These are phyloP conservation scores for Spisula solida DNA, from an alignment of 2,888 invertebrate genomes.

Conservation along the genomic window DNA sequence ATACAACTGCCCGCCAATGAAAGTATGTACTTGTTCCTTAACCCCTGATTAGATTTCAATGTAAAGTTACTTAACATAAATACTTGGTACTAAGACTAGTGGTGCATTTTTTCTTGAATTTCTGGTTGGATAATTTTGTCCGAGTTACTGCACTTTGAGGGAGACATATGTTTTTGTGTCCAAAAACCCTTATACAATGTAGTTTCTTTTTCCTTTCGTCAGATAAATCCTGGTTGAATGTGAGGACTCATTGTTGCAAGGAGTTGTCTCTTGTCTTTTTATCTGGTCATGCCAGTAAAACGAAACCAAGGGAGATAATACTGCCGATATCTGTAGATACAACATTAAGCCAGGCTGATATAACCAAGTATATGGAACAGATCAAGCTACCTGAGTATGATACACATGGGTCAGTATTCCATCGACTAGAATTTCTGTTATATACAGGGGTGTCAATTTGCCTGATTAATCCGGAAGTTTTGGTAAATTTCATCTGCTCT, in stretches of 20 bases:
- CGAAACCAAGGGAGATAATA: constrained; percentile 74
- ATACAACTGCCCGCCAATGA: too few species aligned
- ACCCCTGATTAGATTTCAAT: too few species aligned
- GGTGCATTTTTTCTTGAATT: neutral
- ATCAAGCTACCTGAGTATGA: constrained; percentile 60
- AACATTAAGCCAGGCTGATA: constrained; percentile 65
- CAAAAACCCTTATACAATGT: too few species aligned
- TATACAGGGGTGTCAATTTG: too few species aligned
- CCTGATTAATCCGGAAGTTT: too few species aligned
- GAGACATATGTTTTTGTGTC: too few species aligned
- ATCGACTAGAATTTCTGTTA: neutral
- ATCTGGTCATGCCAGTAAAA: constrained; percentile 75
- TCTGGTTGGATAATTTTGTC: neutral
- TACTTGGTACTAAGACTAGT: neutral
- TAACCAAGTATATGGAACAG: constrained; percentile 70
- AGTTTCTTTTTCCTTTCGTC: constrained; percentile 36
- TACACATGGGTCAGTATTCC: constrained; percentile 56
- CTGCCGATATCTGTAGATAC: constrained; percentile 72
- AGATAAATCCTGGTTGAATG: constrained; percentile 81
- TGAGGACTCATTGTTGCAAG: constrained; percentile 71
- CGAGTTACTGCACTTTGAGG: neutral
- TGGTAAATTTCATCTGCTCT: too few species aligned
- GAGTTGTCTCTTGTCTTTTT: constrained; percentile 72
- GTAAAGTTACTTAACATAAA: neutral
- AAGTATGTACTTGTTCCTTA: too few species aligned